Evolutionary conservation across 2,888 invertebrate genomes (phyloP).

Genomic region (Drosophila longiperda): DNA sequence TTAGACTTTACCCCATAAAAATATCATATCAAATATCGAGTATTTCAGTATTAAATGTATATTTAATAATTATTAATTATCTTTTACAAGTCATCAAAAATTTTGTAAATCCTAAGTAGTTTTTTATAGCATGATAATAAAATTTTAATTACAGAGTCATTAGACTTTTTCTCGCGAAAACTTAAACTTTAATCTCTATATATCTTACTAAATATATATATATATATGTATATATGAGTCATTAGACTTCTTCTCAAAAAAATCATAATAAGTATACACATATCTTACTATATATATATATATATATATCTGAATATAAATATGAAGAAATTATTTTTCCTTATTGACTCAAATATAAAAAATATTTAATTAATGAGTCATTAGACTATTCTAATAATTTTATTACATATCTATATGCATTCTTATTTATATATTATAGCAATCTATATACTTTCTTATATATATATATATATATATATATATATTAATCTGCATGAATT

Average conservation of each 20-base stretch:
- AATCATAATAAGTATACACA: no score
- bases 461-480: background rate
- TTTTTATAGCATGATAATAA: background rate
- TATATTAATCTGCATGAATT: background rate
- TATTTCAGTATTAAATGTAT: background rate
- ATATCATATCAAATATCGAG: background rate
- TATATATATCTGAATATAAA: no score
- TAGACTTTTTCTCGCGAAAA: background rate
- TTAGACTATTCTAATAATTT: background rate
- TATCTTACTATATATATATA: no score
- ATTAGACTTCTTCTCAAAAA: no score
- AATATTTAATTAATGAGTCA: no score
- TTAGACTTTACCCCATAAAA: background rate
- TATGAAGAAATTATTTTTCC: no score
- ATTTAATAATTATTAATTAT: background rate
- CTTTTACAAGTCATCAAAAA: background rate
- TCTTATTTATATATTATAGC: background rate
- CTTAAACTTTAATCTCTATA: background rate
- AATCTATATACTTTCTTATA: background rate
- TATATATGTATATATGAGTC: background rate
- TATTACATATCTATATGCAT: background rate
- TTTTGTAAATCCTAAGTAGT: background rate
- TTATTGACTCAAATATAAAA: no score
- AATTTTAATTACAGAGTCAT: background rate
- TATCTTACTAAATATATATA: background rate